phyloP scores from a whole-genome alignment of 2,113 vertebrate species.

The Saguinus midas region DNA sequence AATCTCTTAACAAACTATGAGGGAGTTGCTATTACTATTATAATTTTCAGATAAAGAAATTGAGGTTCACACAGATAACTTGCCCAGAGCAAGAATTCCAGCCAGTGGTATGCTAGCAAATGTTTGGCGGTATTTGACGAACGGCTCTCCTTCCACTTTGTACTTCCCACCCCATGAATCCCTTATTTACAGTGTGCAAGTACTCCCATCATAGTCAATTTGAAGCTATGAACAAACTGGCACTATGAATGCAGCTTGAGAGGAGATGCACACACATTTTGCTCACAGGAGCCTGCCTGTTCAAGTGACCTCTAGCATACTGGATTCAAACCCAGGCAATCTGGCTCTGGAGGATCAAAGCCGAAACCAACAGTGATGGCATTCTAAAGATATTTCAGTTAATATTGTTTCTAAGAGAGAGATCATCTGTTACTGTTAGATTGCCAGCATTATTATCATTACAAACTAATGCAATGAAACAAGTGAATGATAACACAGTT shows the following conservation, averaged over 20 bases:
- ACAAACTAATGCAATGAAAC: neutral
- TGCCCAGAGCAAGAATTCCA: neutral
- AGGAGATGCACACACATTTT: neutral
- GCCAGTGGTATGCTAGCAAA: neutral
- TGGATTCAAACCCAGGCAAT: neutral
- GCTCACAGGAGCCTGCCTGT: neutral
- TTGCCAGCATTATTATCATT: neutral
- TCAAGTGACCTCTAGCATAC: neutral
- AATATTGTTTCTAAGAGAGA: neutral
- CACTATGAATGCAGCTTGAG: neutral
- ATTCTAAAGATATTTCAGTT: neutral
- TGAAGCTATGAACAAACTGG: neutral
- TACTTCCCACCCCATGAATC: too few relatives aligned
- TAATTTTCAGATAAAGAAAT: neutral
- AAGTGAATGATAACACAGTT: neutral
- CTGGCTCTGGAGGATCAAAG: neutral
- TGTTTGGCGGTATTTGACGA: neutral
- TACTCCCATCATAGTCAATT: neutral
- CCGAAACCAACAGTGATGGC: neutral
- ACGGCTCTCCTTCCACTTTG: neutral
- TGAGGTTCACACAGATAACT: neutral
- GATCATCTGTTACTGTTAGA: neutral
- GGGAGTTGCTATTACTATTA: neutral
- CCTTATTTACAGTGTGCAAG: neutral
- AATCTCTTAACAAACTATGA: neutral